These are phyloP conservation scores for Chlorospingus flavigularis DNA, from an alignment of 2,797 vertebrate species.

Conservation along the genomic window DNA sequence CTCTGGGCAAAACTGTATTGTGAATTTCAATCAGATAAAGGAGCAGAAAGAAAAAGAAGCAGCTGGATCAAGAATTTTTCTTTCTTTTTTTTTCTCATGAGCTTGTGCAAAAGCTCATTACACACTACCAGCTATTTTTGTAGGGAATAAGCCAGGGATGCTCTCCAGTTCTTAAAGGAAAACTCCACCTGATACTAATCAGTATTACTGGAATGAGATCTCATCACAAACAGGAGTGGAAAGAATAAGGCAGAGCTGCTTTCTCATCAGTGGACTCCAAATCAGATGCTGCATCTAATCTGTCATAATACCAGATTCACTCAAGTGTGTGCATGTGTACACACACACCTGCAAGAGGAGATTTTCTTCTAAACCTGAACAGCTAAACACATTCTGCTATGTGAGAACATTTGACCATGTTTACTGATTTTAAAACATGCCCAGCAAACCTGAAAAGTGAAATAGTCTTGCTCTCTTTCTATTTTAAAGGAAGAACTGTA, in stretches of 20 bases:
- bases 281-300: not conserved
- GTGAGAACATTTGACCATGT: not conserved
- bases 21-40: not conserved
- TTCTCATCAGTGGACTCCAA: not conserved
- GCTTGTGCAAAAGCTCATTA: not conserved
- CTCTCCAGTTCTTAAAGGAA: not conserved
- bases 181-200: not conserved
- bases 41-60: not conserved
- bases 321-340: rapidly evolving
- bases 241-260: not conserved
- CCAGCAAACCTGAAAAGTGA: not conserved
- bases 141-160: not conserved
- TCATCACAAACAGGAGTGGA: not conserved
- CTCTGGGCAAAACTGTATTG: not conserved
- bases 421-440: not conserved
- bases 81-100: not conserved
- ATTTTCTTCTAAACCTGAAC: not conserved
- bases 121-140: not conserved
- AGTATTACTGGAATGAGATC: not conserved
- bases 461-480: not conserved
- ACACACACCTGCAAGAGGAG: not conserved
- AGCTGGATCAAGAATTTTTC: not conserved
- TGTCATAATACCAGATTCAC: not conserved
- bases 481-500: not conserved
- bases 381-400: not conserved